Evolutionary conservation across 2,888 invertebrate species (phyloP), one percentile per base, ranked within the genome.

Genomic region (Idaea biselata): DNA sequence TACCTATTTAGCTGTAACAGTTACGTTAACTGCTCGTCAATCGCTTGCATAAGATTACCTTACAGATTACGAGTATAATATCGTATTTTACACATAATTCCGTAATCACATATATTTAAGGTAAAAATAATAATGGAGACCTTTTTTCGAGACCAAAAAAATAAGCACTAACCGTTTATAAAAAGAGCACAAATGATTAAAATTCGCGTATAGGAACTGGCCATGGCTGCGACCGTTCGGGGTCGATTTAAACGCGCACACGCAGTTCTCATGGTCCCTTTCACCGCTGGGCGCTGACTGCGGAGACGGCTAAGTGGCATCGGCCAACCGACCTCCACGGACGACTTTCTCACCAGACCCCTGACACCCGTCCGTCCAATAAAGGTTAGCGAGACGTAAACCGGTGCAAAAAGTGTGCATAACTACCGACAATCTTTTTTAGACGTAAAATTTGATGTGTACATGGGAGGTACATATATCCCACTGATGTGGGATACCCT

Each of bases 251-350:
- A 68, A 56, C 17, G 58, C 73, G 74, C 67, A 74, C 76, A 76
- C 80, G 80, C 83, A 86, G 84, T 59, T 62, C 64, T 58, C 89
- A 89, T 89, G 80, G 75, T 77, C 74, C 92, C 91, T 90, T 91
- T 92, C 91, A 91, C 91, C 83, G 87, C 69, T 89, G 88, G 86
- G 81, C 76, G 85, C 88, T 84, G 84, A 92, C 91, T 92, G 89
- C 73, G 77, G 73, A 63, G 69, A 60, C 61, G 65, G 60, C 71
- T 64, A 64, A 68, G 72, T 71, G 74, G 73, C 78, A 73, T 74
- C 76, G 78, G 76, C 84, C 84, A 73, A 79, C 78, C 84, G 86
- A 86, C 88, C 87, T 87, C 86, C 83, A 75, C 73, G 64, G 76
- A 71, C 78, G 80, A 88, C 90, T 91, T 91, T 91, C 91, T 90